phyloP scores from a whole-genome alignment of 1,140 invertebrate species.

The Drosophila insularis region DNA sequence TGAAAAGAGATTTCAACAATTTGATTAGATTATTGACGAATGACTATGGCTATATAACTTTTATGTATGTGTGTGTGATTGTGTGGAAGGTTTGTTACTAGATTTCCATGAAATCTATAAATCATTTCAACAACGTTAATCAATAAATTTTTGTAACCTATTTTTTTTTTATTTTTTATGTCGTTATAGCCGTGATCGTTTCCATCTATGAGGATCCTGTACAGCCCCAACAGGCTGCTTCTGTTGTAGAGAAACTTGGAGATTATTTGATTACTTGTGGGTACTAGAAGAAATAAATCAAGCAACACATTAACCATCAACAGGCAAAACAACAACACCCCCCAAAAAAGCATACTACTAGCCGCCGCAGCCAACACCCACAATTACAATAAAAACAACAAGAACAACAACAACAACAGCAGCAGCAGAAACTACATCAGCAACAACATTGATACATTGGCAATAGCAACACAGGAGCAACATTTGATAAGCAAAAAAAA shows the following conservation, averaged over 20 bases:
- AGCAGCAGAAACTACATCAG: no score
- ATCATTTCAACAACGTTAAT: not conserved
- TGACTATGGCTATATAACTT: not conserved
- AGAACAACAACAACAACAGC: conserved; percentile 36
- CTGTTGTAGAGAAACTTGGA: conserved; percentile 96
- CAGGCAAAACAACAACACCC: conserved; percentile 26
- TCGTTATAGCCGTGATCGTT: conserved; percentile 92
- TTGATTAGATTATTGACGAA: not conserved
- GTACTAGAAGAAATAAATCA: conserved; percentile 88
- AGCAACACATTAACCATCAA: conserved; percentile 56
- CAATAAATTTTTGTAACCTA: not conserved
- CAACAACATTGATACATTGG: conserved; percentile 25
- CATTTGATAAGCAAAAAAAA: conserved; percentile 50
- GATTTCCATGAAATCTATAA: conserved; percentile 4
- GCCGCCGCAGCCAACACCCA: conserved; percentile 21
- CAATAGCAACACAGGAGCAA: not conserved
- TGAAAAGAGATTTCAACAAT: not conserved
- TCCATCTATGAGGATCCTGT: conserved; percentile 96
- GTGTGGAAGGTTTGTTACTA: not conserved
- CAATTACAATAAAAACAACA: conserved; percentile 37
- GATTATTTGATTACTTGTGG: conserved; percentile 96
- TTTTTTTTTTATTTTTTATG: conserved; percentile 24
- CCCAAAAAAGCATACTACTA: not conserved
- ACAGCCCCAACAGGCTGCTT: conserved; percentile 96
- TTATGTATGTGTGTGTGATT: not conserved